phyloP scores from a whole-genome alignment of 2,888 invertebrate genomes.

The Xylocampa areola region DNA sequence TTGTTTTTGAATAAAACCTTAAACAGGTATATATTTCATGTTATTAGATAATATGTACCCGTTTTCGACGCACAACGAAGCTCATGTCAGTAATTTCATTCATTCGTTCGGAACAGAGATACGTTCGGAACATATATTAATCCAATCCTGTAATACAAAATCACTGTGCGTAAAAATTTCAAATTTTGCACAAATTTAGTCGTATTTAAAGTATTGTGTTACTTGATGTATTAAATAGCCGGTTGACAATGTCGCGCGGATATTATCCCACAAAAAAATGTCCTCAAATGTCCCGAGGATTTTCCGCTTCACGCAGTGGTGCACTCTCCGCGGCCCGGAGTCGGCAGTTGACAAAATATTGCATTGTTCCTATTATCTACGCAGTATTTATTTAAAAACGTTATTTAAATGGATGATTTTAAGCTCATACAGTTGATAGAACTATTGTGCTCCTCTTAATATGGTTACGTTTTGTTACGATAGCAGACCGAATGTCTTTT shows the following conservation, averaged over 20 bases:
- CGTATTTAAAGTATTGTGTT: conserved; percentile 89
- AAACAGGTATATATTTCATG: conserved; percentile 42
- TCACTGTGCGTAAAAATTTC: conserved; percentile 86
- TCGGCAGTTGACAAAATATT: conserved; percentile 90
- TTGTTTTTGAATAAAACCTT: conserved; percentile 15
- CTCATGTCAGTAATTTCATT: conserved; percentile 38
- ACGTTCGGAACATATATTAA: conserved; percentile 73
- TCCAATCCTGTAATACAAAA: conserved; percentile 83
- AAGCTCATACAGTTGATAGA: conserved; percentile 84
- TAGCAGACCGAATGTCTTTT: conserved; percentile 65
- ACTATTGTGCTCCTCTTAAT: conserved; percentile 82
- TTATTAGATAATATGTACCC: conserved; percentile 41
- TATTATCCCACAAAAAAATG: conserved; percentile 90
- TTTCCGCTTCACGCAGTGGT: conserved; percentile 89
- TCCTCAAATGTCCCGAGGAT: conserved; percentile 89
- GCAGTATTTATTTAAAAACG: conserved; percentile 89
- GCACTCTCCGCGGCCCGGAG: conserved; percentile 85
- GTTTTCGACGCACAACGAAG: conserved; percentile 31
- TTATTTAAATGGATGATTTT: conserved; percentile 90
- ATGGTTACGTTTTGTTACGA: conserved; percentile 76
- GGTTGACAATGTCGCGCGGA: conserved; percentile 89
- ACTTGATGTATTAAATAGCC: conserved; percentile 89
- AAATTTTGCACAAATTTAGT: conserved; percentile 90
- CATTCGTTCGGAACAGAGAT: conserved; percentile 57
- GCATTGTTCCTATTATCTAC: conserved; percentile 89